Percentiles rank a stretch among this genome's conserved stretches.
Evolutionary conservation across 35 echinoderm and acorn worm genomes (phyloP).

Genomic region (Lytechinus pictus): DNA sequence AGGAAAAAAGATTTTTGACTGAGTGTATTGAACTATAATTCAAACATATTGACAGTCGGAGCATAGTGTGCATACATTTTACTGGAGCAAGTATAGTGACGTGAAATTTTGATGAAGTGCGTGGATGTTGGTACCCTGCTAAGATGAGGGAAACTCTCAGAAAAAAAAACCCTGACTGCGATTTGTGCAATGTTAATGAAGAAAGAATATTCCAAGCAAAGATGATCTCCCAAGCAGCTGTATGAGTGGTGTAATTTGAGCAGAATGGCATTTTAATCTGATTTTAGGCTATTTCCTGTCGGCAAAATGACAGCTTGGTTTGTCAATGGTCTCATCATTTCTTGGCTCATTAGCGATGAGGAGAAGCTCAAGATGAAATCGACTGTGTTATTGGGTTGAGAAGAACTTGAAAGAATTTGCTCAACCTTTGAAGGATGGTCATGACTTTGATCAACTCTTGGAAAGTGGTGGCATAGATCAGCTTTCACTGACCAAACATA

Average conservation of each 20-base stretch:
- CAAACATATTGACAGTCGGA: neutral
- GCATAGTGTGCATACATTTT: neutral
- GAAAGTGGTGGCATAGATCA: neutral
- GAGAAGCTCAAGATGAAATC: slow-evolving; percentile 1
- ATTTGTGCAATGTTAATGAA: neutral
- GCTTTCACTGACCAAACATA: neutral
- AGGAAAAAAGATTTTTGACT: neutral
- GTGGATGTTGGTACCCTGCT: neutral
- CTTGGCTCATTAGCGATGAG: slow-evolving; percentile 17
- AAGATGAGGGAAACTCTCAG: neutral
- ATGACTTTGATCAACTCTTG: neutral
- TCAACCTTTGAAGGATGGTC: neutral
- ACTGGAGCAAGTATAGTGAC: neutral
- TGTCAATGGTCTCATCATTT: slow-evolving; percentile 41
- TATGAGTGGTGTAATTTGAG: slow-evolving; percentile 8
- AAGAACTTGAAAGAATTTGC: neutral
- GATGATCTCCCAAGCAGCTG: neutral
- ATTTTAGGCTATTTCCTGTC: slow-evolving; percentile 43
- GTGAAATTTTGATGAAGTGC: no score
- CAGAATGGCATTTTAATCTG: slow-evolving; percentile 45
- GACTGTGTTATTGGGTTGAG: slow-evolving; percentile 19
- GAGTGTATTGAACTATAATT: neutral
- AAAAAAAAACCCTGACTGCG: neutral
- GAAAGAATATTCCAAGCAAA: neutral
- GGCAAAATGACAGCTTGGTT: slow-evolving; percentile 33